Evolutionary conservation across 1,140 invertebrate species (phyloP), one percentile per base, ranked within the genome.

Genomic region (Heliconius nattereri): DNA sequence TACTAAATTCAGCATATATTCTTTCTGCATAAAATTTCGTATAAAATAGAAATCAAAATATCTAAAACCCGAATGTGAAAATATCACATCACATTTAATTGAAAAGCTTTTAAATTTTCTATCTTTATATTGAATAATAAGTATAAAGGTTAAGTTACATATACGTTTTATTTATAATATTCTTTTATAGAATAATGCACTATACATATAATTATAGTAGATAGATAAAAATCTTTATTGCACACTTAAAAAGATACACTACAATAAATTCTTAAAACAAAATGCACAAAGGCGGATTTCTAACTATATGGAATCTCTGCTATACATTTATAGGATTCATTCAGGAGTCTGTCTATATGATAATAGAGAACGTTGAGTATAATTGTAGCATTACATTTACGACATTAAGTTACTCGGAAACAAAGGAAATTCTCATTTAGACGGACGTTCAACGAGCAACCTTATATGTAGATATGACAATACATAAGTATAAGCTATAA

Each of bases 331-430:
- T 60, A 73, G 32, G 23, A 40, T 49, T 45, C 20, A 57, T 32
- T 60, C 71, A 45, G 40, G 23, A 78, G 45, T n/a, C 77, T 37
- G 71, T 57, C 71, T 78, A 23, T 73, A 78, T 78, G 71, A 78
- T 78, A 78, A 78, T 78, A 73, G 76, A 73, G 32, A 73, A 78
- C 71, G 71, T 73, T 78, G 52, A 73, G 49, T 71, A 78, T 73
- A 78, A 73, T 78, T 77, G 76, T 77, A 37, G 66, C 76, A 77
- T 77, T 66, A 49, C 49, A 32, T 71, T 66, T 60, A 72, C 70
- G 29, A 78, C 54, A 75, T 75, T 75, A 54, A 37, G 32, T 54
- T 70, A 35, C n/a, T 45, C 16, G 23, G 57, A 78, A 37, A 78
- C 76, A 72, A 78, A 78, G 70, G 70, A 78, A 71, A 78, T 54